Evolutionary conservation across 2,888 invertebrate genomes (phyloP).

Genomic region (Erpobdella octoculata): DNA sequence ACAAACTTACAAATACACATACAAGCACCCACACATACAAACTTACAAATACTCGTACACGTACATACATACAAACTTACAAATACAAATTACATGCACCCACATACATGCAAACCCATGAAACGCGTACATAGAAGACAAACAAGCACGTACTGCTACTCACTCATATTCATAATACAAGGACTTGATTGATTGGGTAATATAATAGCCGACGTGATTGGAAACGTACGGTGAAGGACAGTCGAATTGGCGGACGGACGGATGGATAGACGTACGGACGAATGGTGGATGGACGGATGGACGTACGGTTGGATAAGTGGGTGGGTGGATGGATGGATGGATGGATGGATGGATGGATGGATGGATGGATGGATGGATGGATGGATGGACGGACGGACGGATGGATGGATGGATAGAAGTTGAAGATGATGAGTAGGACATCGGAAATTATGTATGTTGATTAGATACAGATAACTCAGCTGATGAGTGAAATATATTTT

Average conservation of each 20-base stretch:
- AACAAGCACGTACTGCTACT: no score
- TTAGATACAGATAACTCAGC: no score
- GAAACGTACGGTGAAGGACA: neutral
- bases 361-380: neutral
- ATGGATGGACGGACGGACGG: neutral
- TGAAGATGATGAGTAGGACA: no score
- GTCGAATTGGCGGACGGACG: neutral
- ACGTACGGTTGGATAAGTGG: neutral
- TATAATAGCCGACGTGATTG: no score
- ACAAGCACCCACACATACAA: neutral
- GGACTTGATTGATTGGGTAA: no score
- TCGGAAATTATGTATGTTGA: no score
- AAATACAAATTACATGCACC: neutral
- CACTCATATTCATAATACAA: no score
- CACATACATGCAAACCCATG: neutral
- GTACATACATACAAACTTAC: neutral
- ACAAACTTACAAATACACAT: neutral
- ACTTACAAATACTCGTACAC: neutral
- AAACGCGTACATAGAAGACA: neutral
- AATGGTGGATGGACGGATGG: neutral
- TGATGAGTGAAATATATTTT: no score
- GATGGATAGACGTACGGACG: neutral
- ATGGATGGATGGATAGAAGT: neutral
- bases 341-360: neutral
- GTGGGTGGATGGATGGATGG: neutral